Percentiles rank a stretch among this genome's conserved stretches.
phyloP scores from a whole-genome alignment of 1,140 invertebrate species.

The Drosophila tsacasi region DNA sequence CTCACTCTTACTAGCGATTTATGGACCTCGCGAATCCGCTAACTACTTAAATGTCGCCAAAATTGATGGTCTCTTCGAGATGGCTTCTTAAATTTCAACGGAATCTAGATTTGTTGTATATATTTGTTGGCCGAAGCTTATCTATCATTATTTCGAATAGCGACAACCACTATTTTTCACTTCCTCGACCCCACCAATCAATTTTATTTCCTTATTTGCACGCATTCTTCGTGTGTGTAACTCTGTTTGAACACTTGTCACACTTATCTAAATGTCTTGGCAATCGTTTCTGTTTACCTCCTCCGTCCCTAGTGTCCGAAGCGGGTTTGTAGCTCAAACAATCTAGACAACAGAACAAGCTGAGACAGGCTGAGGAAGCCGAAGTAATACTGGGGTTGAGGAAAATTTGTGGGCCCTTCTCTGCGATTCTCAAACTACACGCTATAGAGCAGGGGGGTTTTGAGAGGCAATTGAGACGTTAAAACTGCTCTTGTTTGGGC shows the following conservation, averaged over 20 bases:
- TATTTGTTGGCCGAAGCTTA: slow-evolving; percentile 5
- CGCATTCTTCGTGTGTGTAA: slow-evolving; percentile 6
- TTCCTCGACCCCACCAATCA: slow-evolving; percentile 30
- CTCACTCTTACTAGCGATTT: slow-evolving; percentile 16
- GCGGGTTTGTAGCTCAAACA: slow-evolving; percentile 11
- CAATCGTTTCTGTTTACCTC: slow-evolving; percentile 44
- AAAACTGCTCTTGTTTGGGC: not conserved
- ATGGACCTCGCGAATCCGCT: slow-evolving; percentile 12
- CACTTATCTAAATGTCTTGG: slow-evolving; percentile 66
- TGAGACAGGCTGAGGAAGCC: not conserved
- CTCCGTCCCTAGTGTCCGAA: slow-evolving; percentile 3
- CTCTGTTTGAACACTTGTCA: slow-evolving; percentile 55
- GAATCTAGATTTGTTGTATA: slow-evolving; percentile 21
- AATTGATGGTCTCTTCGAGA: slow-evolving; percentile 14
- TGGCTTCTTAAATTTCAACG: slow-evolving; percentile 23
- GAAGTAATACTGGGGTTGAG: not conserved
- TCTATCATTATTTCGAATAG: slow-evolving; percentile 26
- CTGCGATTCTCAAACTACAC: not conserved
- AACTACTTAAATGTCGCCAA: slow-evolving; percentile 35
- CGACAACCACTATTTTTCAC: not conserved
- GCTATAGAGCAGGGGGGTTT: not conserved
- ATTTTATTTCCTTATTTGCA: slow-evolving; percentile 64
- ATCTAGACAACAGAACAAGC: not conserved
- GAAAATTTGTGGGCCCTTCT: not conserved
- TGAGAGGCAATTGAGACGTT: not conserved